Conservation (phyloP, 1,140 invertebrate species). For the Diorhabda sublineata region DNA sequence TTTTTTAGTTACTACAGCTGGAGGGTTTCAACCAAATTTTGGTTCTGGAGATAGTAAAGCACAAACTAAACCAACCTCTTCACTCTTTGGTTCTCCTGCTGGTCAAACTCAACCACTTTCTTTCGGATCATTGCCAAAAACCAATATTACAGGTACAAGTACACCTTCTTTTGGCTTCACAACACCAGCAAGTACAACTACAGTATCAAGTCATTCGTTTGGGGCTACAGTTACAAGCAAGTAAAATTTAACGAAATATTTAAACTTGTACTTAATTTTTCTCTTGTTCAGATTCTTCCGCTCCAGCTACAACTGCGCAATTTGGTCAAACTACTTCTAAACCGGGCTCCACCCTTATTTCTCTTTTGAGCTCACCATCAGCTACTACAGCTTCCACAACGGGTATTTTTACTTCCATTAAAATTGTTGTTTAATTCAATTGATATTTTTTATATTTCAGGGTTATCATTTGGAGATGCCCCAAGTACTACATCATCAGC, state of each 20-base stretch:
- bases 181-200: slow-evolving; percentile 33
- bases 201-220: slow-evolving; percentile 38
- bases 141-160: slow-evolving; percentile 11
- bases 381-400: slow-evolving; percentile 23
- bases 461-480: not conserved
- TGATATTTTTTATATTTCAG: slow-evolving; percentile 5
- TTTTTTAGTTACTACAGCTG: slow-evolving; percentile 21
- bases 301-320: slow-evolving; percentile 25
- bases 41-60: slow-evolving; percentile 28
- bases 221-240: slow-evolving; percentile 32
- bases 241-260: not conserved
- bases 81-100: slow-evolving; percentile 10
- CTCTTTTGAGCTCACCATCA: slow-evolving; percentile 28
- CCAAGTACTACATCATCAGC: not conserved
- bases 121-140: not conserved
- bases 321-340: slow-evolving; percentile 38
- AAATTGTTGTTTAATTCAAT: slow-evolving; percentile 21
- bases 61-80: slow-evolving; percentile 11
- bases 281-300: not conserved
- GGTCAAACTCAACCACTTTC: slow-evolving; percentile 13
- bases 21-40: slow-evolving; percentile 22
- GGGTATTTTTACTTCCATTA: slow-evolving; percentile 21
- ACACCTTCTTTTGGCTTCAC: slow-evolving; percentile 17
- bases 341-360: slow-evolving; percentile 20
- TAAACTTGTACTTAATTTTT: not conserved